Evolutionary conservation across 2,113 vertebrate species (phyloP).

Genomic region (Gallinago paraguaiae): DNA sequence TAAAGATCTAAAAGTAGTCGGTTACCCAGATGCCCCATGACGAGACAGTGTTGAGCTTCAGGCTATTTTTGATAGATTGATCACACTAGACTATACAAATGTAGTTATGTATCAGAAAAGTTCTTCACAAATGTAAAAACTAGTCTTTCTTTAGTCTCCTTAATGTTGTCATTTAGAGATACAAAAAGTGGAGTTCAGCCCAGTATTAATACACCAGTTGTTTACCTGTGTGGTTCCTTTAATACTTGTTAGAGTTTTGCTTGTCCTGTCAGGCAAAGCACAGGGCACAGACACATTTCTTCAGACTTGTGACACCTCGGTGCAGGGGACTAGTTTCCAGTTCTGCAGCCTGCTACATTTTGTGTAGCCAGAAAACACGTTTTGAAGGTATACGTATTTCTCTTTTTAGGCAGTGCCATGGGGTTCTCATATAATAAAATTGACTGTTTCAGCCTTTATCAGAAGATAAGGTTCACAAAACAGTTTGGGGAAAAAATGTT

Average conservation of each 20-base stretch:
- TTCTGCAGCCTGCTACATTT: background rate
- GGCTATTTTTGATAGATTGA: background rate
- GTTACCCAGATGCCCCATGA: background rate
- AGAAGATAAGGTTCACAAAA: background rate
- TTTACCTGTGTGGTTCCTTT: background rate
- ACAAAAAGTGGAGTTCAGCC: background rate
- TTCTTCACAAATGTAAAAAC: background rate
- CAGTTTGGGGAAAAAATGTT: rapidly evolving
- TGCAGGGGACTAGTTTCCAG: background rate
- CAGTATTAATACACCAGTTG: background rate
- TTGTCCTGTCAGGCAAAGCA: background rate
- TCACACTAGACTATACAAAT: background rate
- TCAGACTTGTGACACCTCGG: background rate
- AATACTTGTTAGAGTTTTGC: background rate
- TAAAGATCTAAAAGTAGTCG: background rate
- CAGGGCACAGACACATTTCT: background rate
- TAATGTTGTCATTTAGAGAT: background rate
- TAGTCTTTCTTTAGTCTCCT: background rate
- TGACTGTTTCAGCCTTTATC: background rate
- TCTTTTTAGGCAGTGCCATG: background rate
- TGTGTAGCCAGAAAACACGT: background rate
- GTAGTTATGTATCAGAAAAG: background rate
- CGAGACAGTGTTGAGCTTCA: background rate
- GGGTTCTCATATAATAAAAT: background rate
- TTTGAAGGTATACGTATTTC: background rate